These are phyloP conservation scores for mouse (Mus musculus) DNA, from an alignment of 2,113 vertebrate genomes.

Conservation along the genomic window DNA sequence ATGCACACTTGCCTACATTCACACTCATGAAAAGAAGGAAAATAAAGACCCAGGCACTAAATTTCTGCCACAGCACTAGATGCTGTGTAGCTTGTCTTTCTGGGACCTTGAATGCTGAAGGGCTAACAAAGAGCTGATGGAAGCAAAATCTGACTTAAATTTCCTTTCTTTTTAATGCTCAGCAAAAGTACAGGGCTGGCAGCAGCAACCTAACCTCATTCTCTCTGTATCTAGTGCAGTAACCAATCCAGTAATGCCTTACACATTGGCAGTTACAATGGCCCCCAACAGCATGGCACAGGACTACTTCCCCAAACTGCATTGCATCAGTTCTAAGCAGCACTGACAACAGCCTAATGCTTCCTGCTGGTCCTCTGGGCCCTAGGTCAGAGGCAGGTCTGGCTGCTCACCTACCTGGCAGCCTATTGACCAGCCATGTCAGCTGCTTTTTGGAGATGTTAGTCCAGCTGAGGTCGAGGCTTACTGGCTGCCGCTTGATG, in stretches of 20 bases:
- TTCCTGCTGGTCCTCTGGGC: background rate
- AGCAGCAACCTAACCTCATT: background rate
- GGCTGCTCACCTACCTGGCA: constrained; percentile 89
- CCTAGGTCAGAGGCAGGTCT: background rate
- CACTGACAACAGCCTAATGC: background rate
- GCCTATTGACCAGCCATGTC: constrained; percentile 95
- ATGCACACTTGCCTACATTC: background rate
- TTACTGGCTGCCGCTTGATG: constrained; percentile 96
- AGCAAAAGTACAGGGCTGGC: background rate
- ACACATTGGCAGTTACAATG: constrained; percentile 13
- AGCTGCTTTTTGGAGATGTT: constrained; percentile 99
- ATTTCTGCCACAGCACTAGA: background rate
- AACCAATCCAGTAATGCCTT: background rate
- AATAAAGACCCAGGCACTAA: background rate
- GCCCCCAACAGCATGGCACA: background rate
- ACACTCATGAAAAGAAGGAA: background rate
- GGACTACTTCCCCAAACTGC: background rate
- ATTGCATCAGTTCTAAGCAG: background rate
- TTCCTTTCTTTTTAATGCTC: background rate
- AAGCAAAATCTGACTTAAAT: background rate
- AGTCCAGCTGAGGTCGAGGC: constrained; percentile 98
- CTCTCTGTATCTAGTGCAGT: background rate
- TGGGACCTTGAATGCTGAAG: background rate
- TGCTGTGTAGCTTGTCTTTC: background rate
- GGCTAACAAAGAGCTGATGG: background rate